Base-by-base conservation (phyloP, 2,888 invertebrate genomes). In the Orchesella flavescens region DNA sequence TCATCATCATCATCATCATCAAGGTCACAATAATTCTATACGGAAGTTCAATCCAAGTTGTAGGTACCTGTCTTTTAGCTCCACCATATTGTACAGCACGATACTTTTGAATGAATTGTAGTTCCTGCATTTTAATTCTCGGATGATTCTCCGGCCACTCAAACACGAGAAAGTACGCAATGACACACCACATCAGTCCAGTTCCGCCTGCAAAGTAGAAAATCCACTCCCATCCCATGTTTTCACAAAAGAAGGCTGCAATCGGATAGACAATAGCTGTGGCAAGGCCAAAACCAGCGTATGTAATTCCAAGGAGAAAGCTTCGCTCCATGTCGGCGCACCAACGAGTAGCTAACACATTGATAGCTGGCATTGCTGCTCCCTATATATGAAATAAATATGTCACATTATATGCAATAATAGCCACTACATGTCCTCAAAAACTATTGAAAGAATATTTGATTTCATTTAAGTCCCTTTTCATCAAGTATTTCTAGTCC, bases 161-260 rank as follows among this genome's bases (percentile, higher is more conserved):
- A 86, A 91, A 92, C 34, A 92, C 91, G 49, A 91, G 85, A 53
- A 90, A 89, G 87, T 90, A 89, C 90, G 92, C 91, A 19, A 90
- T 86, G 0, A 90, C 85, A 57, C 90, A 90, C 91, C 92, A 92
- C 15, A 91, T 44, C 5, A 91, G 71, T 55, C 91, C 91, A 21
- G 90, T 84, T 15, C 89, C 87, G 61, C 92, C 91, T 80, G 93
- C 89, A 21, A 92, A 89, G 89, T 93, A 93, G 89, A 93, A 93
- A 4, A 93, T 91, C 21, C 91, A 90, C 1, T 92, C 91, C 93
- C 93, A 93, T 17, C 93, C 93, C 3, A 91, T 91, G 83, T 91
- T 91, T 81, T 92, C 90, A 88, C 93, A 93, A 12, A 94, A 89
- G 24, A 91, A 90, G 43, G 92, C 92, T 4, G 92, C 91, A 24